Conservation (phyloP, 2,888 invertebrate species). For the Eupithecia abbreviata region DNA sequence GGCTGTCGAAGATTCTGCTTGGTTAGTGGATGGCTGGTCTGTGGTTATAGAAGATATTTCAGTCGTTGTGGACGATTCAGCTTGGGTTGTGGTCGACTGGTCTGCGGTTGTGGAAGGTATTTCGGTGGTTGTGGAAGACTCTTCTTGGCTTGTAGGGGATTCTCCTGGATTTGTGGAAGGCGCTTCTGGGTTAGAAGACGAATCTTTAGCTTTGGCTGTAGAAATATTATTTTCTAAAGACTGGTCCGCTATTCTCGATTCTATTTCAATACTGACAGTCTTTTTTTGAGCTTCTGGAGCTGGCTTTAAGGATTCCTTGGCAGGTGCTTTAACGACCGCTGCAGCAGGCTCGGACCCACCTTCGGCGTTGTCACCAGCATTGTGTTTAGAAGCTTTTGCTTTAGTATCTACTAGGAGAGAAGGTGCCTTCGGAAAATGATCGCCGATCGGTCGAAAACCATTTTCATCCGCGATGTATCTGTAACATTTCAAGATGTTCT, state of each 20-base stretch:
- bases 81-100: neutral
- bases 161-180: slow-evolving; percentile 11
- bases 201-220: slow-evolving; percentile 4
- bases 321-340: slow-evolving; percentile 20
- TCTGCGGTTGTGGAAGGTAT: slow-evolving; percentile 5
- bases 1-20: slow-evolving; percentile 29
- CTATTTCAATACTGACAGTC: slow-evolving; percentile 11
- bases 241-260: slow-evolving; percentile 27
- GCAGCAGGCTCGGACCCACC: slow-evolving; percentile 50
- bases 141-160: slow-evolving; percentile 33
- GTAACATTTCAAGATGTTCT: slow-evolving; percentile 23
- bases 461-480: slow-evolving; percentile 89
- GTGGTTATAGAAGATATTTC: neutral
- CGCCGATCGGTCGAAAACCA: slow-evolving; percentile 87
- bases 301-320: neutral
- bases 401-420: slow-evolving; percentile 37
- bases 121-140: slow-evolving; percentile 27
- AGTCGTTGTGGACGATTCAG: neutral
- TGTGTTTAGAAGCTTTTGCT: slow-evolving; percentile 36
- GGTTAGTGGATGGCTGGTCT: slow-evolving; percentile 29
- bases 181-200: slow-evolving; percentile 20
- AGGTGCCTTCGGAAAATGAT: slow-evolving; percentile 60
- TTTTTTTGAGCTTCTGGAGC: slow-evolving; percentile 4
- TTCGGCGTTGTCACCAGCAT: slow-evolving; percentile 53
- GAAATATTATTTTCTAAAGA: slow-evolving; percentile 20